Percentiles rank a stretch among this genome's conserved stretches.
These are phyloP conservation scores for Phymastichus coffea DNA, from an alignment of 1,140 invertebrate genomes.

Conservation along the genomic window DNA sequence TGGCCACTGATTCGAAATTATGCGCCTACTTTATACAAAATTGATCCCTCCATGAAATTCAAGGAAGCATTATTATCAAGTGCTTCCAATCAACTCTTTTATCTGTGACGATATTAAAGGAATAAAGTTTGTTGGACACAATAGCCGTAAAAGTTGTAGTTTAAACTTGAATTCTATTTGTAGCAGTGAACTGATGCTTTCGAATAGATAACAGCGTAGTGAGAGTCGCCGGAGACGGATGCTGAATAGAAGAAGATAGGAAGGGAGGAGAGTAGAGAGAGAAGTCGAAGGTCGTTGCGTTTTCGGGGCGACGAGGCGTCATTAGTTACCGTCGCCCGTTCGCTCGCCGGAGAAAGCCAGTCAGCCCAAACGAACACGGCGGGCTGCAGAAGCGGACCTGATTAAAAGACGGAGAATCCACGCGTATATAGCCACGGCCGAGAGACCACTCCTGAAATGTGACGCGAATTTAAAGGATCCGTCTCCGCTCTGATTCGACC, in stretches of 20 bases:
- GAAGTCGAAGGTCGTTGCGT: constrained; percentile 34
- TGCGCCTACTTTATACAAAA: too few relatives aligned
- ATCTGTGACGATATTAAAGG: too few relatives aligned
- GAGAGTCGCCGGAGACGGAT: neutral
- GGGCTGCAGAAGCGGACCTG: constrained; percentile 43
- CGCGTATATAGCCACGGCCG: neutral
- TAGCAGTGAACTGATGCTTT: too few relatives aligned
- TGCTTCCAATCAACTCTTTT: too few relatives aligned
- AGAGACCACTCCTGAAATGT: constrained; percentile 46
- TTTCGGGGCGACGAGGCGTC: constrained; percentile 31
- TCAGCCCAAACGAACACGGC: too few relatives aligned
- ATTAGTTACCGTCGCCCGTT: constrained; percentile 50
- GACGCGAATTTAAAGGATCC: constrained; percentile 56
- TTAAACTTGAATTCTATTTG: too few relatives aligned
- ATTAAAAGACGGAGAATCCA: constrained; percentile 46
- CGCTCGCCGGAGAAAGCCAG: constrained; percentile 37
- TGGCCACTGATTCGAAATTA: too few relatives aligned
- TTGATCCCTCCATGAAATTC: too few relatives aligned
- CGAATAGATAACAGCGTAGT: neutral
- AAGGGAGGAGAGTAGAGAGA: constrained; percentile 29
- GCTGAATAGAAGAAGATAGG: constrained; percentile 22
- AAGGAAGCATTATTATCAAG: too few relatives aligned
- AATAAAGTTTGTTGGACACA: too few relatives aligned
- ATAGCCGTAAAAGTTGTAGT: too few relatives aligned
- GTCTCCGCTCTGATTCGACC: too few relatives aligned